Percentiles rank a stretch among this genome's conserved stretches.
Conservation (phyloP, 2,797 vertebrate species). For the Anas georgica region DNA sequence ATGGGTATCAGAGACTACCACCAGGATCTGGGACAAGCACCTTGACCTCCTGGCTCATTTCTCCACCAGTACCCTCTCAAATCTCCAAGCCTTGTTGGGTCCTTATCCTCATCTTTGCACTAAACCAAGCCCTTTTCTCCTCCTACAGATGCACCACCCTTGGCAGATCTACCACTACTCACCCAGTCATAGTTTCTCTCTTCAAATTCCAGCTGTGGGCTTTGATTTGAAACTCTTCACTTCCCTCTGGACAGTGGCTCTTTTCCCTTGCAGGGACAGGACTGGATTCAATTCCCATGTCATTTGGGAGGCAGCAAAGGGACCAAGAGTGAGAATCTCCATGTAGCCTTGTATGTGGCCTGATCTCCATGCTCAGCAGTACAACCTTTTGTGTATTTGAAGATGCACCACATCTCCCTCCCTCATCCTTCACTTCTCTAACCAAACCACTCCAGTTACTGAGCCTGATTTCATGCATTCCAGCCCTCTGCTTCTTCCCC, state of each 20-base stretch:
- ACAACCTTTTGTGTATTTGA: neutral
- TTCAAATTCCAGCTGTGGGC: neutral
- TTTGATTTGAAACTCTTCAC: neutral
- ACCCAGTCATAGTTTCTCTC: neutral
- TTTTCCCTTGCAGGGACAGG: neutral
- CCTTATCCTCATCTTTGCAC: neutral
- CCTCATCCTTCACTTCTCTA: neutral
- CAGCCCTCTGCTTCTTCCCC: neutral
- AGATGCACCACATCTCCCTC: neutral
- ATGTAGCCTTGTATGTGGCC: neutral
- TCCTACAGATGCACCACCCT: neutral
- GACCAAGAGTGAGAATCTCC: neutral
- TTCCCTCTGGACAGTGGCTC: neutral
- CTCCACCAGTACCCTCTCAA: neutral
- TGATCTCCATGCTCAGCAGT: neutral
- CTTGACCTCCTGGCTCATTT: neutral
- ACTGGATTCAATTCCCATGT: neutral
- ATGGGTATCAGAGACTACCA: neutral
- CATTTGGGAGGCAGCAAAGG: neutral
- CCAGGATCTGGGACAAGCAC: neutral
- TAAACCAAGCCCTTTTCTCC: neutral
- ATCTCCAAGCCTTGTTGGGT: neutral
- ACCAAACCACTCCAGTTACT: neutral
- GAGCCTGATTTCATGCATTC: neutral
- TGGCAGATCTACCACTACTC: neutral